phyloP scores from a whole-genome alignment of 1,140 invertebrate species.

The Mercenaria mercenaria region DNA sequence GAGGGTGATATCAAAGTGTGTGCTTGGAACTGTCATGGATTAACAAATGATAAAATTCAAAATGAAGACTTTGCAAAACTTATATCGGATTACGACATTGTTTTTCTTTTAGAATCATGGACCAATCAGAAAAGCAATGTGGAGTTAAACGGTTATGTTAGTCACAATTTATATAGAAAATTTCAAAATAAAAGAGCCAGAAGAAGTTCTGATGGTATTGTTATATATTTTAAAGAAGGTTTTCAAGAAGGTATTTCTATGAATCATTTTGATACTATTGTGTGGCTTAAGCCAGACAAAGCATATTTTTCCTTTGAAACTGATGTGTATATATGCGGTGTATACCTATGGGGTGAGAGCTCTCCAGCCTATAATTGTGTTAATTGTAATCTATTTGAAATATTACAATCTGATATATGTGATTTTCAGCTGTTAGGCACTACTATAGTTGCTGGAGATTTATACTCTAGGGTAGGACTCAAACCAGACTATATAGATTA shows the following conservation, averaged over 20 bases:
- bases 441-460: neutral
- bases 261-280: slow-evolving; percentile 18
- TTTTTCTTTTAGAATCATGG: slow-evolving; percentile 35
- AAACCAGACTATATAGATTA: neutral
- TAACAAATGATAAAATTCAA: neutral
- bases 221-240: neutral
- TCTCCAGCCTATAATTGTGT: neutral
- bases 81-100: neutral
- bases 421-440: neutral
- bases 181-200: slow-evolving; percentile 11
- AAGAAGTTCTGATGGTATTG: neutral
- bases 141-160: neutral
- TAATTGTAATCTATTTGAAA: slow-evolving; percentile 26
- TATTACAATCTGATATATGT: neutral
- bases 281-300: slow-evolving; percentile 16
- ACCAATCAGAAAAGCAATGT: slow-evolving; percentile 18
- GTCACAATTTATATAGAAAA: slow-evolving; percentile 27
- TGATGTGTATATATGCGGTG: slow-evolving; percentile 32
- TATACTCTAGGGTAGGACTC: neutral
- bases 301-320: slow-evolving; percentile 3
- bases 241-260: neutral
- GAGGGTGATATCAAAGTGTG: neutral
- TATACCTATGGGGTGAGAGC: neutral
- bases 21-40: slow-evolving; percentile 18
- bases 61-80: neutral